phyloP scores from a whole-genome alignment of 1,140 invertebrate species.

The Branchinecta lynchi region DNA sequence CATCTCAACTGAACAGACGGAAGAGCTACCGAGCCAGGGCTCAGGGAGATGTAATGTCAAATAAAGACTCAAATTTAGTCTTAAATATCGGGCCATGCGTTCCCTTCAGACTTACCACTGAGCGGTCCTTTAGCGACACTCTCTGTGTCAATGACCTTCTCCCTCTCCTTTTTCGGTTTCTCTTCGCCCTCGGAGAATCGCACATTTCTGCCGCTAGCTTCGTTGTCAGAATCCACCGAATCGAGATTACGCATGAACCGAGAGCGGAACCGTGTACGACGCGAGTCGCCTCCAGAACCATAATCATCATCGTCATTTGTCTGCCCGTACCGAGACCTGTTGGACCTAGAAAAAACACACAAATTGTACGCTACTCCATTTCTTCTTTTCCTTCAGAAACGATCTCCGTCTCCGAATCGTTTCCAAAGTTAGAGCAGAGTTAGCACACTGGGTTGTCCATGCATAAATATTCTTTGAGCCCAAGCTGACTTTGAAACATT shows the following conservation, averaged over 20 bases:
- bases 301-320: conserved; percentile 28
- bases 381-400: too few species aligned
- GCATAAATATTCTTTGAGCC: too few species aligned
- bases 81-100: conserved; percentile 3
- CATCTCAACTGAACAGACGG: too few species aligned
- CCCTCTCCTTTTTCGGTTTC: conserved; percentile 44
- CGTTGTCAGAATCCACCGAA: conserved; percentile 51
- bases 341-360: not conserved
- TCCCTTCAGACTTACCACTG: conserved; percentile 41
- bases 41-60: too few species aligned
- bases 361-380: too few species aligned
- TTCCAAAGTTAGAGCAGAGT: too few species aligned
- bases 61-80: too few species aligned
- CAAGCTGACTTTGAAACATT: too few species aligned
- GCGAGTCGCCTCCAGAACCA: conserved; percentile 29
- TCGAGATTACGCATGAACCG: conserved; percentile 46
- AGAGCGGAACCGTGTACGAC: conserved; percentile 48
- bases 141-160: conserved; percentile 70
- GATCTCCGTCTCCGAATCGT: too few species aligned
- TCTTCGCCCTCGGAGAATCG: conserved; percentile 38
- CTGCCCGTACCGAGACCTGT: conserved; percentile 19
- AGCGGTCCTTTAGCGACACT: conserved; percentile 71
- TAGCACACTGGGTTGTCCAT: too few species aligned
- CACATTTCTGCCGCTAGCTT: conserved; percentile 39
- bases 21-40: too few species aligned